Evolutionary conservation across 2,113 vertebrate species (phyloP).

Genomic region (human (Homo sapiens)): GRCh38 chr15:56494001-56494500

Average conservation of each 20-base stretch:
- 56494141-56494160: background rate
- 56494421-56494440: background rate
- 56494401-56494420: background rate
- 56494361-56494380: background rate
- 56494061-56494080: background rate
- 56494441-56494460: conserved; percentile 65
- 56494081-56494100: background rate
- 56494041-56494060: background rate
- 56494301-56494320: background rate
- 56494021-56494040: background rate
- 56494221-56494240: background rate
- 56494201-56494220: background rate
- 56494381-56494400: background rate
- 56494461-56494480: conserved; percentile 79
- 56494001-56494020: background rate
- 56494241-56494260: background rate
- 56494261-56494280: background rate
- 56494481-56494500: background rate
- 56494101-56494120: background rate
- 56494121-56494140: background rate
- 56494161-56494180: background rate
- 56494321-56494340: conserved; percentile 18
- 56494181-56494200: background rate
- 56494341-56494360: background rate
- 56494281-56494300: too few relatives aligned